A percentile compares a stretch with the other conserved stretches of the same genome.
phyloP scores from a whole-genome alignment of 2,797 vertebrate species.

The Microctenopoma stevenorrisi region DNA sequence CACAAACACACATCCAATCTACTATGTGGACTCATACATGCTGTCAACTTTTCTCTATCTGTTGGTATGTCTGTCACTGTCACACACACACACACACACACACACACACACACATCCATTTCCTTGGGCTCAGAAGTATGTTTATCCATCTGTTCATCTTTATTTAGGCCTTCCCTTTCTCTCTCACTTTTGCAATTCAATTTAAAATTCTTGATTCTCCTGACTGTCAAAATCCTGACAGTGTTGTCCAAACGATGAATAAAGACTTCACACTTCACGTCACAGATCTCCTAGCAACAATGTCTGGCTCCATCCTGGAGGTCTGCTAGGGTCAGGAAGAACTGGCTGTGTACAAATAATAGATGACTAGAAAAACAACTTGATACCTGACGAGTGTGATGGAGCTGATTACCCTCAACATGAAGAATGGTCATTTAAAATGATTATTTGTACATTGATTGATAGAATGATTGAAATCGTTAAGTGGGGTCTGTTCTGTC shows the following conservation, averaged over 20 bases:
- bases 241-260: slow-evolving; percentile 22
- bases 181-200: slow-evolving; percentile 31
- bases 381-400: too few species aligned
- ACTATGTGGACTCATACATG: neutral
- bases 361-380: neutral
- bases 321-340: neutral
- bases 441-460: neutral
- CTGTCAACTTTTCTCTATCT: slow-evolving; percentile 33
- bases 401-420: neutral
- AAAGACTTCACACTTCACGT: slow-evolving; percentile 1
- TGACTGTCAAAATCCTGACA: slow-evolving; percentile 22
- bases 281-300: slow-evolving; percentile 2
- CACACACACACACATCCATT: neutral
- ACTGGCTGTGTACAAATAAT: neutral
- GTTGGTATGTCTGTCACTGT: slow-evolving; percentile 14
- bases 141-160: slow-evolving; percentile 40
- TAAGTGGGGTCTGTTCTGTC: neutral
- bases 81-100: slow-evolving; percentile 21
- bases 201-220: neutral
- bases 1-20: neutral
- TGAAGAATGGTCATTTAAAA: neutral
- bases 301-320: neutral
- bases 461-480: neutral
- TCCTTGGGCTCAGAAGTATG: slow-evolving; percentile 12
- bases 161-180: slow-evolving; percentile 28